Conservation (phyloP, 2,888 invertebrate species). For the Nasonovia ribisnigri region DNA sequence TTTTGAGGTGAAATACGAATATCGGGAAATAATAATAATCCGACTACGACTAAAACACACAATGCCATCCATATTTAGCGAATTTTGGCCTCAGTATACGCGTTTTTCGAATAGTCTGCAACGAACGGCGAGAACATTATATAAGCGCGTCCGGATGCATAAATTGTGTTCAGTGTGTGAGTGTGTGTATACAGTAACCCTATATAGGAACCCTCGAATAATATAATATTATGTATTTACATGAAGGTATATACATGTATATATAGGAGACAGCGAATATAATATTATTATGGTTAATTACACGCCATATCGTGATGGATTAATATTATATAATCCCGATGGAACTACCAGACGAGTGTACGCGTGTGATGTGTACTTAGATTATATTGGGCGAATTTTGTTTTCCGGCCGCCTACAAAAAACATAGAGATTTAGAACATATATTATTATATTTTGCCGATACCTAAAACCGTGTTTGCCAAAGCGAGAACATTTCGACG, state of each 20-base stretch:
- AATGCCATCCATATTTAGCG: not conserved
- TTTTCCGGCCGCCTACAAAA: not conserved
- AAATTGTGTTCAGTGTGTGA: not conserved
- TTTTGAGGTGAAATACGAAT: constrained; percentile 53
- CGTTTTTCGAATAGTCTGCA: not conserved
- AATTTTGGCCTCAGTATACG: not conserved
- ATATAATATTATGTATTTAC: too few species aligned
- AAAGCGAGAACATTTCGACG: not conserved
- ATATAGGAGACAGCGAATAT: not conserved
- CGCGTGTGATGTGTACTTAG: not conserved
- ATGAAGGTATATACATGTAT: too few species aligned
- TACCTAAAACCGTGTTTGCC: not conserved
- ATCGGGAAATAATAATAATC: constrained; percentile 31
- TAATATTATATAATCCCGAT: not conserved
- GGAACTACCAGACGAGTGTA: not conserved
- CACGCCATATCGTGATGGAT: not conserved
- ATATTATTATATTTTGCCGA: not conserved
- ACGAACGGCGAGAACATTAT: not conserved
- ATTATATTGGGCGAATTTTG: not conserved
- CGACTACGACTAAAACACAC: not conserved
- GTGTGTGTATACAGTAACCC: too few species aligned
- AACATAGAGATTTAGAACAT: not conserved
- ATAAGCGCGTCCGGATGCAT: not conserved
- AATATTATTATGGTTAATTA: not conserved
- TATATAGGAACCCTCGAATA: too few species aligned